Percentiles rank a stretch among this genome's conserved stretches.
phyloP scores from a whole-genome alignment of 1,140 invertebrate genomes.

The Drosophila nikananu region DNA sequence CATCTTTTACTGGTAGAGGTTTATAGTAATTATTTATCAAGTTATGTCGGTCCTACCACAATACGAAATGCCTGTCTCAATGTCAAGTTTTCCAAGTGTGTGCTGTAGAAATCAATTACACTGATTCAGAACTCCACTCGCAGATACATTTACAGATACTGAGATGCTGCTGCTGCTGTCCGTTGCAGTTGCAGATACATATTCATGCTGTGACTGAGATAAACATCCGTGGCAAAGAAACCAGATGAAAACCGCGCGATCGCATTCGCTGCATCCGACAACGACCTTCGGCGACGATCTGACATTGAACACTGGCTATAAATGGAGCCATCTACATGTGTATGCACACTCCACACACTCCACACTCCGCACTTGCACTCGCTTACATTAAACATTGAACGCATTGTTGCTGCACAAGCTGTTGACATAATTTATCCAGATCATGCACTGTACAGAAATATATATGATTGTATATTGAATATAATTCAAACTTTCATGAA shows the following conservation, averaged over 20 bases:
- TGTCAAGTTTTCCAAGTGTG: slow-evolving; percentile 55
- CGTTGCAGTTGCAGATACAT: slow-evolving; percentile 22
- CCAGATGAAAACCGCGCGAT: slow-evolving; percentile 34
- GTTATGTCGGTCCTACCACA: slow-evolving; percentile 58
- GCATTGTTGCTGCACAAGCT: slow-evolving; percentile 29
- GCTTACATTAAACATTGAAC: slow-evolving; percentile 15
- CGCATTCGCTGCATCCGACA: slow-evolving; percentile 44
- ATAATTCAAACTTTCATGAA: too few relatives aligned
- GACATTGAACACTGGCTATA: slow-evolving; percentile 70
- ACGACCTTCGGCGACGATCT: slow-evolving; percentile 69
- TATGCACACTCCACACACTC: slow-evolving; percentile 18
- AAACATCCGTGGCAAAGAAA: slow-evolving; percentile 59
- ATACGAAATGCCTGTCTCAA: slow-evolving; percentile 55
- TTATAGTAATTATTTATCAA: not conserved
- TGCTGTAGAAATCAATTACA: slow-evolving; percentile 72
- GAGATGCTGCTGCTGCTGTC: not conserved
- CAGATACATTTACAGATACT: slow-evolving; percentile 8
- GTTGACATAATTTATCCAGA: slow-evolving; percentile 41
- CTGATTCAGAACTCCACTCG: slow-evolving; percentile 39
- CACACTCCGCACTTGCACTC: slow-evolving; percentile 6
- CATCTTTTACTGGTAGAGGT: not conserved
- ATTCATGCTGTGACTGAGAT: slow-evolving; percentile 47
- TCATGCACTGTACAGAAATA: slow-evolving; percentile 6
- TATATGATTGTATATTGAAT: too few relatives aligned
- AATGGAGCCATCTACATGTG: slow-evolving; percentile 35